Evolutionary conservation across 2,113 vertebrate genomes (phyloP), one percentile per base, ranked within the genome.

Genomic region (Dromaius novaehollandiae): DNA sequence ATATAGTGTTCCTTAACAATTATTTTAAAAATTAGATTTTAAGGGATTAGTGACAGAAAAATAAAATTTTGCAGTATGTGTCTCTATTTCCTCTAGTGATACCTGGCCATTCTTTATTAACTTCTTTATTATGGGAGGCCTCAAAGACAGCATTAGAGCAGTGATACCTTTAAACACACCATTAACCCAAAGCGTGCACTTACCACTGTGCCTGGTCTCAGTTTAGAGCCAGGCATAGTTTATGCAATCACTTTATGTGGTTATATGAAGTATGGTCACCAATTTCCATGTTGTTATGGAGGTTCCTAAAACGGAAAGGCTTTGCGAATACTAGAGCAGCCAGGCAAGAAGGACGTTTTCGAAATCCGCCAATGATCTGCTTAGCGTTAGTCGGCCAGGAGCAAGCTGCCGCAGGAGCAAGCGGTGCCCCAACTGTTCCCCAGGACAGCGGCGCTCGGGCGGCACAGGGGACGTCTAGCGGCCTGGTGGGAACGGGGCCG

Each of bases 201-300:
- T 56, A 73, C 18, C 38, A 11, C 28, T 61, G n/a, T 40, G 28
- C 19, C 77, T 56, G 34, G 65, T 24, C 6, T 55, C 24, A 21
- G 22, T 73, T 91, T 65, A 85, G 34, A 90, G 64, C 10, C 15
- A 63, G 71, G 61, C 50, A 88, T 70, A 38, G 51, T 25, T 78
- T 46, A 21, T 0, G 0, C 18, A 60, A 8, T 11, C 56, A 34
- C 17, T 19, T 60, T 60, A 34, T 10, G 13, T 20, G 25, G 42
- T 65, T 56, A 15, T 32, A 11, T 26, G 30, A 74, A 66, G 26
- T 6, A 51, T 10, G 50, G 68, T 26, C 44, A 44, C 50, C 34
- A 65, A 75, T 86, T 69, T 79, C 34, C 48, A 32, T 16, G 17
- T 36, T 88, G 20, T 44, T 69, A 36, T 9, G 36, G 10, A 64